Base-by-base conservation (phyloP, 2,888 invertebrate genomes). In the Drosophila subsilvestris region DNA sequence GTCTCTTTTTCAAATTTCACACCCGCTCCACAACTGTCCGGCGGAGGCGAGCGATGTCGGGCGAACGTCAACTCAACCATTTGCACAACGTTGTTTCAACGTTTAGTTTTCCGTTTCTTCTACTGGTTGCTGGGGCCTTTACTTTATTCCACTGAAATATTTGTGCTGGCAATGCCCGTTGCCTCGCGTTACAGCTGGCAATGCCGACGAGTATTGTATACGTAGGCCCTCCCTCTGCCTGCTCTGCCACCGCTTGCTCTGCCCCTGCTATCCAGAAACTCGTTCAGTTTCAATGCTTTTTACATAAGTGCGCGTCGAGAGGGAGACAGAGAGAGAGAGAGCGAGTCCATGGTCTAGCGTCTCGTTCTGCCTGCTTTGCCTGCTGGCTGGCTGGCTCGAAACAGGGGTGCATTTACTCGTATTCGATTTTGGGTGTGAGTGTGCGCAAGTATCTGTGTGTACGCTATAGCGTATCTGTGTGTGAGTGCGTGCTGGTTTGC, bases 211-310 rank as follows among this genome's bases (percentile, higher is more conserved):
- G 29, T 42, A 7, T 45, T n/a, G 18, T 45, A 29, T 29, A 53
- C 25, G 44, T 8, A 17, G 5, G 5, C 14, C 6, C 37, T n/a
- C 29, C 44, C 58, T 25, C 62, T 17, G 27, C 43, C 27, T 74
- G 63, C 51, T 59, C 43, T 65, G 55, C 60, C 47, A 63, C 56
- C 57, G 55, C 45, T 53, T 62, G 62, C 58, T 63, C 56, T 51
- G 48, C 65, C 58, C 71, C 37, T 54, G 55, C 69, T 47, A 43
- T 68, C 88, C 37, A 85, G 63, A 85, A 83, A 86, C 83, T 83
- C 80, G 83, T 88, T 88, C 83, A 78, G 83, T 83, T 83, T 83
- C 83, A 83, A 88, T 83, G 83, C 83, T 83, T 83, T 83, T 83
- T 83, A 83, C 83, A 83, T 83, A 83, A 83, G 83, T 83, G 76